phyloP scores from a whole-genome alignment of 2,888 invertebrate species.

The Ephialtes manifestator region DNA sequence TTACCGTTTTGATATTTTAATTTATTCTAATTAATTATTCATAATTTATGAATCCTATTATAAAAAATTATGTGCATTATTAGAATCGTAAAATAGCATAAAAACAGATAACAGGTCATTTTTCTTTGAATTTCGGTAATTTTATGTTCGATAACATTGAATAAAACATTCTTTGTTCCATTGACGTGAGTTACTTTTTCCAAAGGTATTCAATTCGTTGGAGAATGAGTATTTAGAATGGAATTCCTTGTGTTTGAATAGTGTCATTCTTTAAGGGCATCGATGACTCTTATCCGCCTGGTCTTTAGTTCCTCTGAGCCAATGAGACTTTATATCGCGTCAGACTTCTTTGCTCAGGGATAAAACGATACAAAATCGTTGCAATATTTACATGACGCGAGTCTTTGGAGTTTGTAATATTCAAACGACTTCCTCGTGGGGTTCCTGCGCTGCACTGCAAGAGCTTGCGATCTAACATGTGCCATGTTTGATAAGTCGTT shows the following conservation, averaged over 20 bases:
- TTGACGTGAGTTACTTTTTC: not conserved
- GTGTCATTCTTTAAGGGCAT: slow-evolving; percentile 18
- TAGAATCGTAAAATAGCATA: not conserved
- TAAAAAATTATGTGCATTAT: not conserved
- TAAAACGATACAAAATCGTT: slow-evolving; percentile 40
- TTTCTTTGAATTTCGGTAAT: not conserved
- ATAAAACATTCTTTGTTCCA: not conserved
- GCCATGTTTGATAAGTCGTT: not conserved
- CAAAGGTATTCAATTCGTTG: not conserved
- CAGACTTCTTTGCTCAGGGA: slow-evolving; percentile 38
- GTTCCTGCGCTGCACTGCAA: slow-evolving; percentile 5
- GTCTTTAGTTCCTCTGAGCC: not conserved
- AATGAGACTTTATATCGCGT: not conserved
- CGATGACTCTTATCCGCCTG: slow-evolving; percentile 10
- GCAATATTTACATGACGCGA: slow-evolving; percentile 58
- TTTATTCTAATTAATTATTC: too few species aligned
- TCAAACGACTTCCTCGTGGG: slow-evolving; percentile 63
- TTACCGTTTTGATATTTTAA: too few species aligned
- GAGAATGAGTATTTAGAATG: slow-evolving; percentile 14
- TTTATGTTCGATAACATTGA: not conserved
- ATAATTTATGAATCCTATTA: too few species aligned
- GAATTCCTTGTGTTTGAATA: slow-evolving; percentile 30
- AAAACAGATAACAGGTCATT: too few species aligned
- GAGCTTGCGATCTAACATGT: not conserved
- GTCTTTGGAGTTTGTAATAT: slow-evolving; percentile 54